Base-by-base conservation (phyloP, 2,797 vertebrate genomes). In the Xerus rutilus region DNA sequence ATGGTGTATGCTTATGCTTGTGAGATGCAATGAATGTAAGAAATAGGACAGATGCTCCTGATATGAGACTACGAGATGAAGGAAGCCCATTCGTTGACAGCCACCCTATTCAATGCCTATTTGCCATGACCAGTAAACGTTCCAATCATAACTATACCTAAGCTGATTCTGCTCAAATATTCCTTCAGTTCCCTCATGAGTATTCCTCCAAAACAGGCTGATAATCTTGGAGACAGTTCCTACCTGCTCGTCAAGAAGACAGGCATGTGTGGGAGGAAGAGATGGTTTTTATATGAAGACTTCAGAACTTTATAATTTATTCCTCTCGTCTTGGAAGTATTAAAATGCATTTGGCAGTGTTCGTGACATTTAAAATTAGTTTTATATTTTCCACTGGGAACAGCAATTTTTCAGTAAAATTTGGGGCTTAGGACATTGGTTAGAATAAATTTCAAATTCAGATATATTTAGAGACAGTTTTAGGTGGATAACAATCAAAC, bases 271-370 rank as follows among this genome's bases (percentile, higher is more conserved):
- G 91, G 96, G 96, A 96, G 73, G 89, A 89, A 96, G 67, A 91
- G 76, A 88, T 49, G 70, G 79, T 73, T 97, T 97, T 96, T 89
- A 73, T 62, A 74, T 69, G 86, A 96, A 96, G 90, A 87, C 73
- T 95, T 97, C 32, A 97, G 89, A 97, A 96, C 95, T 97, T 95
- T 87, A 73, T 96, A 92, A 97, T 96, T 91, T 93, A 96, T 89
- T 95, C 96, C n/a, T 90, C 81, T 95, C 91, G 70, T 93, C 78
- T 96, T 95, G 89, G 74, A 95, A 96, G 47, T 96, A 96, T 97
- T 97, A 94, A 97, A 96, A 96, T 96, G 95, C 78, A 72, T 69
- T 93, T 97, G 95, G 89, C 73, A 94, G 57, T 77, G 89, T 94
- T 93, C 39, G 0, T 97, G 95, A 95, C 73, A 67, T 94, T 97